Percentiles rank a stretch among this genome's conserved stretches.
These are phyloP conservation scores for Cathartes aura DNA, from an alignment of 2,113 vertebrate species.

Conservation along the genomic window DNA sequence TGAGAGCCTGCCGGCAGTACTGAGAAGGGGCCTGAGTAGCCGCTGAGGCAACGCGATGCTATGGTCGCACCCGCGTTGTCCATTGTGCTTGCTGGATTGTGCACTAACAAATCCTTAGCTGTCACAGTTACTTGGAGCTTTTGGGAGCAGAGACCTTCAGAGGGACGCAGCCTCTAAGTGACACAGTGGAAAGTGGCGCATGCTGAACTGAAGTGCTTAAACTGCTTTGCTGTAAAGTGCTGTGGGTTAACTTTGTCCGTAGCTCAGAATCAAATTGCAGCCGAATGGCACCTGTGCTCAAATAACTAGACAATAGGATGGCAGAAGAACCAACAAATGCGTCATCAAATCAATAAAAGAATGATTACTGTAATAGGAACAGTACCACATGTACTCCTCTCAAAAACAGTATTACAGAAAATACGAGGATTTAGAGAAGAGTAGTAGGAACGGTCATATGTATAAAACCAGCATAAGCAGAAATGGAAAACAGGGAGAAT, in stretches of 20 bases:
- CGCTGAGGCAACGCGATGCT: not conserved
- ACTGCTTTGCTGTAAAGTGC: rapidly evolving
- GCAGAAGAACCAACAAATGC: not conserved
- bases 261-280: not conserved
- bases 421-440: not conserved
- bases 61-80: rapidly evolving
- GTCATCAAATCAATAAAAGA: not conserved
- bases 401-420: not conserved
- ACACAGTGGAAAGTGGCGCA: not conserved
- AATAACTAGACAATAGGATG: not conserved
- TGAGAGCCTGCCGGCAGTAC: not conserved
- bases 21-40: not conserved
- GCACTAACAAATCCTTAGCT: no score
- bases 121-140: not conserved
- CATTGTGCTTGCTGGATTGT: no score
- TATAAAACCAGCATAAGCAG: not conserved
- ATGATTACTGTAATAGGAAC: not conserved
- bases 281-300: rapidly evolving
- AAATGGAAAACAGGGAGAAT: not conserved
- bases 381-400: not conserved
- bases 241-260: rapidly evolving
- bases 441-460: not conserved
- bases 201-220: rapidly evolving
- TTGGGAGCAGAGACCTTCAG: rapidly evolving
- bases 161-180: rapidly evolving